Conservation (phyloP, 2,113 vertebrate species). For the Megalops atlanticus region DNA sequence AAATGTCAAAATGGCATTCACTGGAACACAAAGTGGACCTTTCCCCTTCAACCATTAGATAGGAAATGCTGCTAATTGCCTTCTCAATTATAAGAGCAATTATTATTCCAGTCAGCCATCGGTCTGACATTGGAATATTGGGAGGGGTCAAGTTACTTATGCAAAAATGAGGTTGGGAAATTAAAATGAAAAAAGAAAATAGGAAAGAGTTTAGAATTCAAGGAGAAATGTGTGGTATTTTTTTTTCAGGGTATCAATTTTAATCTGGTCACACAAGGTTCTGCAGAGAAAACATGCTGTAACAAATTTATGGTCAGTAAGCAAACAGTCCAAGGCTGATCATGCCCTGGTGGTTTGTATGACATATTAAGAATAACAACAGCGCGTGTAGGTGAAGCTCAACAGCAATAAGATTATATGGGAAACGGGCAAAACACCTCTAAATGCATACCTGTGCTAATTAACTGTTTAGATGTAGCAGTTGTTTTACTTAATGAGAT, state of each 20-base stretch:
- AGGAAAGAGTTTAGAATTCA: not conserved
- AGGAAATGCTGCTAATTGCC: not conserved
- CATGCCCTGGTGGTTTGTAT: no score
- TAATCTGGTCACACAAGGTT: not conserved
- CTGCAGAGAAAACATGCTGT: not conserved
- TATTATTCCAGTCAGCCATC: constrained; percentile 8
- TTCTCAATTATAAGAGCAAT: not conserved
- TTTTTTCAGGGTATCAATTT: not conserved
- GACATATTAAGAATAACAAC: no score
- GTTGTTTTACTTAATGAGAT: not conserved
- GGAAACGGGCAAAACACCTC: no score
- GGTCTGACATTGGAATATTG: not conserved
- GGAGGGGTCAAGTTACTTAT: not conserved
- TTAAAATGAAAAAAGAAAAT: not conserved
- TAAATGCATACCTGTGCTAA: not conserved
- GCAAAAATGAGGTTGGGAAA: not conserved
- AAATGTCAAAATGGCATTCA: not conserved
- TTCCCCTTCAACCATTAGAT: not conserved
- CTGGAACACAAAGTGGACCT: not conserved
- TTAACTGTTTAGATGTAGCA: not conserved
- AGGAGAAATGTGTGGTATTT: not conserved
- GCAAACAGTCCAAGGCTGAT: no score
- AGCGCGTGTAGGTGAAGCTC: no score
- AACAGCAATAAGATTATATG: no score
- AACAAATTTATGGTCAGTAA: not conserved